Evolutionary conservation across 2,888 invertebrate species (phyloP).

Genomic region (Anorthoa munda): DNA sequence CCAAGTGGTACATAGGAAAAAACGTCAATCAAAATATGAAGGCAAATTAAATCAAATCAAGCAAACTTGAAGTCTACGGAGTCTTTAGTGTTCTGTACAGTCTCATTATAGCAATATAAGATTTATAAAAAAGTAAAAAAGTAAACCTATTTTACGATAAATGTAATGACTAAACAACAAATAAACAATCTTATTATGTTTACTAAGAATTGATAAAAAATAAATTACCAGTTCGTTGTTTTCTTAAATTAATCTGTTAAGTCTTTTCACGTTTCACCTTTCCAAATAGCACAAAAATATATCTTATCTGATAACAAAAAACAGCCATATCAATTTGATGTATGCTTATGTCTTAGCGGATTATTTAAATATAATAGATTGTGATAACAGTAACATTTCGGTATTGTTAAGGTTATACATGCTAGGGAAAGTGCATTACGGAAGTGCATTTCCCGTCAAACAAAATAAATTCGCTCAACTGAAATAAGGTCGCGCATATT

Average conservation of each 20-base stretch:
- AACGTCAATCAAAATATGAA: too few species aligned
- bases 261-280: too few species aligned
- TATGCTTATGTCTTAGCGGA: neutral
- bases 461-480: neutral
- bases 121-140: too few species aligned
- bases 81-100: too few species aligned
- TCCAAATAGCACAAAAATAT: neutral
- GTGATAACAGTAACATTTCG: neutral
- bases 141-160: too few species aligned
- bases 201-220: neutral
- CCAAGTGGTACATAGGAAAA: too few species aligned
- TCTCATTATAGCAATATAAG: too few species aligned
- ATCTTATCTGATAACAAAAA: slow-evolving; percentile 1
- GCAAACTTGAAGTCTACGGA: too few species aligned
- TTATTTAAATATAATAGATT: slow-evolving; percentile 2
- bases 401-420: neutral
- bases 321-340: slow-evolving; percentile 20
- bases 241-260: neutral
- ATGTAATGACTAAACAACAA: too few species aligned
- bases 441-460: neutral
- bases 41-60: too few species aligned
- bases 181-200: neutral
- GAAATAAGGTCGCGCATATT: slow-evolving; percentile 15
- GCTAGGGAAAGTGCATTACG: neutral
- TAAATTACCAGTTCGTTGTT: neutral